phyloP scores from a whole-genome alignment of 2,888 invertebrate genomes.

The Itoplectis maculator region DNA sequence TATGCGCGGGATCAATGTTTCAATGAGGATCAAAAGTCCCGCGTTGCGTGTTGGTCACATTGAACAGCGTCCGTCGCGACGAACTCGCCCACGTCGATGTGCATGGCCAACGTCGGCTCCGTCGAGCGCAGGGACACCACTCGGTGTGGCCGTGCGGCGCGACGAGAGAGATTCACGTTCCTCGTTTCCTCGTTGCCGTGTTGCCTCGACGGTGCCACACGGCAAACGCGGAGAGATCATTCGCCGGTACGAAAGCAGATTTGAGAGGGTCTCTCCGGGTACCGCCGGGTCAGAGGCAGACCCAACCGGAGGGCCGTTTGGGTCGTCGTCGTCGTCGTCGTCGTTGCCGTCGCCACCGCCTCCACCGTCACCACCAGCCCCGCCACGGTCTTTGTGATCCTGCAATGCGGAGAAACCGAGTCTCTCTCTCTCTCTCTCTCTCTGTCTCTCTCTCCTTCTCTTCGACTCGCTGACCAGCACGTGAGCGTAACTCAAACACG shows the following conservation, averaged over 20 bases:
- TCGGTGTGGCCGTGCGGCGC: too few species aligned
- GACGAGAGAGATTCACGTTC: not conserved
- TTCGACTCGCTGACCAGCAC: slow-evolving; percentile 42
- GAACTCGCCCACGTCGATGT: too few species aligned
- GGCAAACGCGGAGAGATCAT: slow-evolving; percentile 14
- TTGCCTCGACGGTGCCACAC: not conserved
- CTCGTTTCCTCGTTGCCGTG: not conserved
- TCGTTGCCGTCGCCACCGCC: too few species aligned
- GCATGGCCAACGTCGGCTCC: too few species aligned
- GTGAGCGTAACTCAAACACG: slow-evolving; percentile 63
- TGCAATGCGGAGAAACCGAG: slow-evolving; percentile 51
- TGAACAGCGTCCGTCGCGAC: too few species aligned
- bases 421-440: too few species aligned
- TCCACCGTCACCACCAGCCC: slow-evolving; percentile 5
- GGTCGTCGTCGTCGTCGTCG: too few species aligned
- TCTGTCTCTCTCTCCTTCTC: too few species aligned
- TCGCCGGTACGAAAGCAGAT: slow-evolving; percentile 3
- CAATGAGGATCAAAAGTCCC: not conserved
- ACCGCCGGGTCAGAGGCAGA: too few species aligned
- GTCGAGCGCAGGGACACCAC: too few species aligned
- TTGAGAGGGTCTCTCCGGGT: not conserved
- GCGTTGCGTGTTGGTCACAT: not conserved
- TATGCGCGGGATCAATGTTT: not conserved
- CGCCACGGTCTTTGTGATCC: slow-evolving; percentile 57
- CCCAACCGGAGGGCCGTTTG: too few species aligned